These are phyloP conservation scores for Cathartes aura DNA, from an alignment of 2,113 vertebrate genomes.

Conservation along the genomic window DNA sequence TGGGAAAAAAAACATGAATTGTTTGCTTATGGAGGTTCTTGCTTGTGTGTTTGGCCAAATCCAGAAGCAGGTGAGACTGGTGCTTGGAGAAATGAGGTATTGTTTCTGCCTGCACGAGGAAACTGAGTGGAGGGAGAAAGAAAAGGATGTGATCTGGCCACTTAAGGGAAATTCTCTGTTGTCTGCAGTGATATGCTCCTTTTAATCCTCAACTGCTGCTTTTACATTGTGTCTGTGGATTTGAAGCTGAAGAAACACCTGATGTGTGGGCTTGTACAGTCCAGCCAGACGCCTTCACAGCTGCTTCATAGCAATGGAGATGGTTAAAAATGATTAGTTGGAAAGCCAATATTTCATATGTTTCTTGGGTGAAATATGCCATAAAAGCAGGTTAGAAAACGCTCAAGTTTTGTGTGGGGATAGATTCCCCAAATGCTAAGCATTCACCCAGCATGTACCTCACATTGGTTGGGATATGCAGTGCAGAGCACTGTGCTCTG, in stretches of 20 bases:
- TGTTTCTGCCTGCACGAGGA: background rate
- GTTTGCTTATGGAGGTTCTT: background rate
- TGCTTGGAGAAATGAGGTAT: background rate
- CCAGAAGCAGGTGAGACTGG: background rate
- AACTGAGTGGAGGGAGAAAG: background rate
- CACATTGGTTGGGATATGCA: accelerated
- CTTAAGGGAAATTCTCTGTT: background rate
- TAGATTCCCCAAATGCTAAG: background rate
- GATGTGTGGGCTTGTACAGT: background rate
- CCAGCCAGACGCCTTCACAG: background rate
- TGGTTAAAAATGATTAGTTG: background rate
- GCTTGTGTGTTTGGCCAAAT: background rate
- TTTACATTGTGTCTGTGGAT: background rate
- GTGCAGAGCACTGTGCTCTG: background rate
- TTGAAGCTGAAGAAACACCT: background rate
- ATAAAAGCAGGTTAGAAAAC: background rate
- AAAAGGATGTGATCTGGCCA: background rate
- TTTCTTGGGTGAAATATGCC: background rate
- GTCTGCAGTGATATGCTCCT: background rate
- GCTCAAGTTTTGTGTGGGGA: background rate
- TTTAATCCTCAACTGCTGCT: background rate
- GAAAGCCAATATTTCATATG: background rate
- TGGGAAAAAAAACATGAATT: background rate
- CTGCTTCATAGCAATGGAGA: background rate
- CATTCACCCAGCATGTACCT: background rate